Conservation (phyloP, 2,797 vertebrate genomes). For the Denticeps clupeoides region DNA sequence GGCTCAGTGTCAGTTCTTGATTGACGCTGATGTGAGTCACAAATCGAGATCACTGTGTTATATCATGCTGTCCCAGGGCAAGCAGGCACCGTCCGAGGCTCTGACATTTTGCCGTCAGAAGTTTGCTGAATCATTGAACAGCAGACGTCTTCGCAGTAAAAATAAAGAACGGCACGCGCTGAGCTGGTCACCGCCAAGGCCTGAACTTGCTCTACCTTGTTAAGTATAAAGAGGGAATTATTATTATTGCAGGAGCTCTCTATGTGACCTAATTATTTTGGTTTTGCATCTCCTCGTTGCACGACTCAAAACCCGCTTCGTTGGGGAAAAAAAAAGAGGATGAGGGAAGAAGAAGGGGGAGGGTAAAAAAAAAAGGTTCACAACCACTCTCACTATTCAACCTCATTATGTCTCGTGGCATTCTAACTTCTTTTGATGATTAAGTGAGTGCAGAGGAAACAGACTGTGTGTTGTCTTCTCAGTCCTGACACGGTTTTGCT, state of each 20-base stretch:
- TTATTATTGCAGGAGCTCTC: conserved; percentile 20
- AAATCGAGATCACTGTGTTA: too few relatives aligned
- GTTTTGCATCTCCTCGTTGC: conserved; percentile 25
- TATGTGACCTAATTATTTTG: conserved; percentile 38
- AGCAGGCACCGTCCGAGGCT: too few relatives aligned
- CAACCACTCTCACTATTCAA: conserved; percentile 40
- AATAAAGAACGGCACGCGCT: too few relatives aligned
- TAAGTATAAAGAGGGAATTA: too few relatives aligned
- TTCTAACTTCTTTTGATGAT: conserved; percentile 64
- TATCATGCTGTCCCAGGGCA: too few relatives aligned
- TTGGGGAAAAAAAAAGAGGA: not conserved
- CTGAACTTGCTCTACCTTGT: not conserved
- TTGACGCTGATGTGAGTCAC: too few relatives aligned
- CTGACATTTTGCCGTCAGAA: too few relatives aligned
- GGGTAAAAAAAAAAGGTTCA: conserved; percentile 7
- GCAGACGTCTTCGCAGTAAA: conserved; percentile 19
- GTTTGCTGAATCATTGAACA: conserved; percentile 30
- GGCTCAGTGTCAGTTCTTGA: too few relatives aligned
- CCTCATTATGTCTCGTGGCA: conserved; percentile 60
- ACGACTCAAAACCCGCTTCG: conserved; percentile 16
- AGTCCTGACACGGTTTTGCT: conserved; percentile 46
- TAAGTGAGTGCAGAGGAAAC: conserved; percentile 45
- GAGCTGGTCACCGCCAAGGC: not conserved
- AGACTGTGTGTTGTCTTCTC: conserved; percentile 39
- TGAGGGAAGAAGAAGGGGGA: conserved; percentile 1